Base-by-base conservation (phyloP, 92 coral and sea anemone genomes). In the Paramuricea clavata region DNA sequence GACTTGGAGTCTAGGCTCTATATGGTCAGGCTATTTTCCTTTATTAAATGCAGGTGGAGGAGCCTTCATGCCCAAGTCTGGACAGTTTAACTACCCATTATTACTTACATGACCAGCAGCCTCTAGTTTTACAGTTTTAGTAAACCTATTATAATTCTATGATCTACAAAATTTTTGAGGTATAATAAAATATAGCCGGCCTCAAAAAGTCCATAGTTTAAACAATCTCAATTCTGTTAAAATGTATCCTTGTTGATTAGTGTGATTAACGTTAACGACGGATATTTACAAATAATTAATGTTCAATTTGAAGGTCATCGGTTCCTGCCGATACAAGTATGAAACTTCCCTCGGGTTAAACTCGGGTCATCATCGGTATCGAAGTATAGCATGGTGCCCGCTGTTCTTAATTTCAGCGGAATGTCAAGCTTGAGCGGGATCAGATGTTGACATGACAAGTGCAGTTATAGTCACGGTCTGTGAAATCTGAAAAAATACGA, bases 391-490 rank as follows among this genome's bases (percentile, higher is more conserved):
- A 56, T 28, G 47, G 43, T 35, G 62, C 42, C 67, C 30, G 47
- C 67, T 7, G 27, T 76, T n/a, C 67, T 50, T 35, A 76, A 52
- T 76, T 73, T 60, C 62, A 76, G 81, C 61, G 81, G 82, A 25
- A 36, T 25, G 28, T 21, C 44, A 42, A 54, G 44, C 4, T 2
- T n/a, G n/a, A 27, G 28, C 56, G 30, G 4, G 42, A 72, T 22
- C 15, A 49, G 47, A 22, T 52, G 68, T 27, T 50, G 15, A 76
- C 25, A 26, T 50, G 39, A 13, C 50, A 19, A 13, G 23, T 47
- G 49, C 32, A 43, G 49, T 76, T 28, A 11, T 49, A 28, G 27
- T 52, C 62, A 76, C 23, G 82, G 82, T 16, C 82, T 50, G 52
- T 76, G 82, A 76, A 49, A 76, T 54, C 82, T 76, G 61, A 27